Percentiles rank a stretch among this genome's conserved stretches.
Evolutionary conservation across 2,113 vertebrate genomes (phyloP).

Genomic region (Chloropsis cyanopogon): DNA sequence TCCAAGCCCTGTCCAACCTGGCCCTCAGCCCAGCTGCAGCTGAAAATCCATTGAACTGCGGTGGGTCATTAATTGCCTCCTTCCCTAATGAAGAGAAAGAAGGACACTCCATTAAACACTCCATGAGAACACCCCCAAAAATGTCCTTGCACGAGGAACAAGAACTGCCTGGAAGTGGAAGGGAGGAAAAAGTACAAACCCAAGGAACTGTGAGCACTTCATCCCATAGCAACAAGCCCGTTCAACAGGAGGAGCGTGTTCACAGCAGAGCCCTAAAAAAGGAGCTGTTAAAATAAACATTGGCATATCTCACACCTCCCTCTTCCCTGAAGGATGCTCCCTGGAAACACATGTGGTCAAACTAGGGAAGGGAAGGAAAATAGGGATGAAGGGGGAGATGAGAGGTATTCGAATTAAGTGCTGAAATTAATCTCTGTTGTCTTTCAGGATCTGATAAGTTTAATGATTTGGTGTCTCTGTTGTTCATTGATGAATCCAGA

Average conservation of each 20-base stretch:
- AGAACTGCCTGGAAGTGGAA: background rate
- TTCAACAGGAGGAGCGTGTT: slow-evolving; percentile 44
- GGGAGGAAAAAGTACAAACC: background rate
- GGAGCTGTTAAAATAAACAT: slow-evolving; percentile 66
- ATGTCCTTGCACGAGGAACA: background rate
- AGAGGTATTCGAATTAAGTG: background rate
- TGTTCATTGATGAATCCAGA: background rate
- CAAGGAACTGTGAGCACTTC: background rate
- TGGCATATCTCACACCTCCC: slow-evolving; percentile 61
- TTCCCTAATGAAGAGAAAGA: background rate
- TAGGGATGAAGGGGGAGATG: background rate
- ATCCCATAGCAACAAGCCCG: slow-evolving; percentile 60
- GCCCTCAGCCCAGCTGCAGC: background rate
- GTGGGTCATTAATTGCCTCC: background rate
- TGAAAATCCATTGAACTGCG: no score
- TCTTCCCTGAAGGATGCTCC: slow-evolving; percentile 33
- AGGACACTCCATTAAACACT: no score
- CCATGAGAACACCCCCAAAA: background rate
- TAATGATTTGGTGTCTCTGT: background rate
- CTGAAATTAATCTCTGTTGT: background rate
- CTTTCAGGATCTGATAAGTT: background rate
- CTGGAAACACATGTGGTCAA: slow-evolving; percentile 25
- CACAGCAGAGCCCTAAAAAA: slow-evolving; percentile 59
- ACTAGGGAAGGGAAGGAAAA: background rate
- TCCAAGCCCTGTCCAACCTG: background rate